Evolutionary conservation across 1,140 invertebrate species (phyloP), one percentile per base, ranked within the genome.

Genomic region (Dufourea novaeangliae): DNA sequence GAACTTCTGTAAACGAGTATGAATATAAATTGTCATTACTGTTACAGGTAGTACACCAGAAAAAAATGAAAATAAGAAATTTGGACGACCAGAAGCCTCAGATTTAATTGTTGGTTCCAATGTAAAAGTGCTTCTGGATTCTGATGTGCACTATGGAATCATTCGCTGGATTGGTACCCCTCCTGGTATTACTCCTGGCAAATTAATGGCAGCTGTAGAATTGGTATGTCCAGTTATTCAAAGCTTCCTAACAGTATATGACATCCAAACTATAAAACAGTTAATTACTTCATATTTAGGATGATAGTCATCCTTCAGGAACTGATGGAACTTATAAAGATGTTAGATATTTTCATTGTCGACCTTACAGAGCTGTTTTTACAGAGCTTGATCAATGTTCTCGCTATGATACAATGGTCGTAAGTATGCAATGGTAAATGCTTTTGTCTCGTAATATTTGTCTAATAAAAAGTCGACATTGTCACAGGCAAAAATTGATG

Each of bases 111-210:
- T 97, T 22, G 96, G 95, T 12, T 96, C 95, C 17, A 91, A 96
- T 77, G 96, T 97, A 1, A 95, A 97, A 92, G 95, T 97, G 14
- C 91, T 87, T 90, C 93, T 93, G 81, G 93, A 91, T 90, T 93
- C 88, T 68, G 91, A 93, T 72, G 90, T 93, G 72, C 88, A 94
- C 39, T 96, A 96, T 93, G 97, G 97, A 62, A 95, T 98, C 12
- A 96, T 98, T 77, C 94, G 95, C 88, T 98, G 97, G 97, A 96
- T 98, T 88, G 97, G 97, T 7, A 92, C 93, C 61, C 85, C 93
- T 0, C 85, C 91, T 12, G 91, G 91, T 63, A 78, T 84, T 63
- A 89, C 87, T 22, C 90, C 93, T 70, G 89, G 91, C 8, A 93
- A 94, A 91, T 90, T 93, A 82, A 95, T 94, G 89, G 96, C 96